Evolutionary conservation across 1,140 invertebrate genomes (phyloP).

Genomic region (Apis mellifera): DNA sequence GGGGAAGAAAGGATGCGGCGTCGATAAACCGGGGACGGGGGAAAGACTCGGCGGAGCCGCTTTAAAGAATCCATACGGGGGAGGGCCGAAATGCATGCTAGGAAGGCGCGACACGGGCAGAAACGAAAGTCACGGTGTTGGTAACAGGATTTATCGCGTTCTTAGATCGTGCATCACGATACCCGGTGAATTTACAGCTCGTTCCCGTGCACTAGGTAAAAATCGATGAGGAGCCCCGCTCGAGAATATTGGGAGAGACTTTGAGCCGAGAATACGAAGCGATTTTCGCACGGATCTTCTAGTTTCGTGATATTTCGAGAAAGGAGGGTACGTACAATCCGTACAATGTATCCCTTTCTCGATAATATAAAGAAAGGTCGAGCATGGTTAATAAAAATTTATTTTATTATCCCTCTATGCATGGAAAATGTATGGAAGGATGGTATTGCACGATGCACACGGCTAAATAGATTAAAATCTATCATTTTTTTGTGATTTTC

Average conservation of each 20-base stretch:
- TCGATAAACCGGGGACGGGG: neutral
- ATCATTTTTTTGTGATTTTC: too few species aligned
- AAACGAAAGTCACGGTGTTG: slow-evolving; percentile 61
- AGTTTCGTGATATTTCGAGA: neutral
- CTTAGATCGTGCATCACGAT: slow-evolving; percentile 66
- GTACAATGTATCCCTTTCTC: neutral
- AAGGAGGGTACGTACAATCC: neutral
- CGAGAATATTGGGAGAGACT: slow-evolving; percentile 52
- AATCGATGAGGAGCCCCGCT: slow-evolving; percentile 54
- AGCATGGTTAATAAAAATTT: too few species aligned
- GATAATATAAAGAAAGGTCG: neutral
- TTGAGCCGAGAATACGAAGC: slow-evolving; percentile 30
- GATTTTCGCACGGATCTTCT: slow-evolving; percentile 8
- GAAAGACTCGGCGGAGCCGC: neutral
- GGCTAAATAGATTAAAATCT: too few species aligned
- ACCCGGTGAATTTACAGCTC: slow-evolving; percentile 62
- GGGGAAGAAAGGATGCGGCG: neutral
- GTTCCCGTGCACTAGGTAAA: slow-evolving; percentile 49
- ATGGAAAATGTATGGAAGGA: too few species aligned
- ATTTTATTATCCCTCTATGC: too few species aligned
- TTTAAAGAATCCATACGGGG: slow-evolving; percentile 12
- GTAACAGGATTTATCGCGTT: slow-evolving; percentile 66
- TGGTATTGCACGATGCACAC: too few species aligned
- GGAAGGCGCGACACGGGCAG: slow-evolving; percentile 54
- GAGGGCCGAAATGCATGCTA: slow-evolving; percentile 44